Base-by-base conservation (phyloP, 2,113 vertebrate species). In the Rhipidura dahli region DNA sequence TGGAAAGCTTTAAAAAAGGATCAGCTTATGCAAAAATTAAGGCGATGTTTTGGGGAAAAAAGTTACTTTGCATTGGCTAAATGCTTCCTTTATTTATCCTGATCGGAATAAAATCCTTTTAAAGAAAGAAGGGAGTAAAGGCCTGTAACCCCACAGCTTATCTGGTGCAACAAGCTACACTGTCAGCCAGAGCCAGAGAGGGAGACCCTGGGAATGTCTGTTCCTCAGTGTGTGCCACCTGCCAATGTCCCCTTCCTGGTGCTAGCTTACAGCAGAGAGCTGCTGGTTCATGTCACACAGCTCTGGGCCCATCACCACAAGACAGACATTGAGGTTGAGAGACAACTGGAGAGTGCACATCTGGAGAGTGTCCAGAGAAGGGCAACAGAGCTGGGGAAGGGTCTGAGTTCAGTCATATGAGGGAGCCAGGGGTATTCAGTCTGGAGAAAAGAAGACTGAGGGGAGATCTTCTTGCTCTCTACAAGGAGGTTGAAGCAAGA, bases 61-160 rank as follows among this genome's bases (percentile, higher is more conserved):
- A 0, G 0, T 22, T 73, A 44, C 9, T 76, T 79, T 11, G 4
- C 8, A 24, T 28, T 2, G 3, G 23, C 3, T 4, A 49, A 26
- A 22, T 63, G 3, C 19, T 26, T 44, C 15, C 11, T 56, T 61
- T 47, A 47, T 37, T 83, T 20, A 68, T 35, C 24, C 17, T 13
- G 13, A 21, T 9, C 19, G 63, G 15, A 60, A 64, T 7, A 19
- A 84, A 71, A 68, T 22, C 1, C 13, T 19, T 24, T 15, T 21
- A 59, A 49, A 60, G 31, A 44, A 42, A 44, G n/a, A 3, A 81
- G 6, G 27, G 24, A 50, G 20, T 4, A 5, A 69, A 79, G 45
- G 9, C 40, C 21, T 53, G 0, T 21, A 69, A 14, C 6, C 14
- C 28, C n/a, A 66, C 33, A 42, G n/a, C 13, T 77, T 33, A 44